A percentile compares a stretch with the other conserved stretches of the same genome.
These are phyloP conservation scores for Furcifer pardalis DNA, from an alignment of 2,797 vertebrate species.

Conservation along the genomic window DNA sequence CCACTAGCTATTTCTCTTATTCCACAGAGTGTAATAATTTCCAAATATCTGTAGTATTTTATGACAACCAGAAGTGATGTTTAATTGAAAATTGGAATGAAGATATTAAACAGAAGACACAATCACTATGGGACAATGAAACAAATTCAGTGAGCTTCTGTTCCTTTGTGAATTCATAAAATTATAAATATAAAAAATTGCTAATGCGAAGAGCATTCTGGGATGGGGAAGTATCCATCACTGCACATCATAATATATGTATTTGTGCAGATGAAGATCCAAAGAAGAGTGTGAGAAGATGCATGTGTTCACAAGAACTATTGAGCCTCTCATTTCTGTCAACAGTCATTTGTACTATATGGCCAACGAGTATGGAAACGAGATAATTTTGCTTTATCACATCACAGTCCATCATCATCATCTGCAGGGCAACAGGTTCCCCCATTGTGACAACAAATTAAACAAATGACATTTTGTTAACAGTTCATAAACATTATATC, in stretches of 20 bases:
- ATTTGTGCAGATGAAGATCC: background rate
- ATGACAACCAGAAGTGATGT: background rate
- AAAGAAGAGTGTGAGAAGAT: background rate
- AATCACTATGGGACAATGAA: background rate
- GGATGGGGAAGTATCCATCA: background rate
- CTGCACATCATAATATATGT: background rate
- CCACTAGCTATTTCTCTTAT: background rate
- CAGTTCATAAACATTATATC: background rate
- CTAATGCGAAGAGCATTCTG: background rate
- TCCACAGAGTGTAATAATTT: background rate
- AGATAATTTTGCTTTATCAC: background rate
- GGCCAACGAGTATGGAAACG: background rate
- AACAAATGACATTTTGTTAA: background rate
- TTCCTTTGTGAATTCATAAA: background rate
- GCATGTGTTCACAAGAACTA: background rate
- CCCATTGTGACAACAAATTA: too few relatives aligned
- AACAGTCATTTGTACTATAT: background rate
- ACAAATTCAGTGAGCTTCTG: background rate
- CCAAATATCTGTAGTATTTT: background rate
- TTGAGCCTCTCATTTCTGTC: background rate
- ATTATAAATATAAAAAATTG: too few relatives aligned
- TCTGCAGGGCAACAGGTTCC: background rate
- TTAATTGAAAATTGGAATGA: background rate
- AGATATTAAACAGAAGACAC: background rate
- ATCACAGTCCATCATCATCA: background rate